Percentiles rank a stretch among this genome's conserved stretches.
These are phyloP conservation scores for Nematopogon swammerdamellus DNA, from an alignment of 2,888 invertebrate species.

Conservation along the genomic window DNA sequence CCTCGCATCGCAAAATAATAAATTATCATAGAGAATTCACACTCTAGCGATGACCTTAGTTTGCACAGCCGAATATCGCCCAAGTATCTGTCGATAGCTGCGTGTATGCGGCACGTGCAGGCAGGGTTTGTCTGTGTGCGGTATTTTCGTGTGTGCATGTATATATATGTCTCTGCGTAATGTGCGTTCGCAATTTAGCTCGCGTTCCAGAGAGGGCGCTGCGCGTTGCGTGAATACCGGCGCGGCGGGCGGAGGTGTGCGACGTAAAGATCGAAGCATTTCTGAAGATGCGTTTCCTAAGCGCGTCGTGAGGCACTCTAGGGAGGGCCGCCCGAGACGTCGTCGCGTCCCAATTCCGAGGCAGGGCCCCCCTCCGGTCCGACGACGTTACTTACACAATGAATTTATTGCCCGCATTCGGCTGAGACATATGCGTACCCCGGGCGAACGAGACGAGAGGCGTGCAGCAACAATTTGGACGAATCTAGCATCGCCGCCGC, in stretches of 20 bases:
- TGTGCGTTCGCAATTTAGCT: constrained; percentile 8
- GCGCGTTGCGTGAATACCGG: not conserved
- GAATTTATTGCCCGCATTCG: constrained; percentile 47
- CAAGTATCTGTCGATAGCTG: too few species aligned
- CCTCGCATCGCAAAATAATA: too few species aligned
- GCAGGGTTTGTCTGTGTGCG: too few species aligned
- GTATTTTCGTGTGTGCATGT: constrained; percentile 7
- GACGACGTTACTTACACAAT: constrained; percentile 48
- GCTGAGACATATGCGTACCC: constrained; percentile 34
- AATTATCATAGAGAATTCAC: too few species aligned
- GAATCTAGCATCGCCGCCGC: too few species aligned
- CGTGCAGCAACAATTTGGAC: too few species aligned
- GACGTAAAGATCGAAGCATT: too few species aligned
- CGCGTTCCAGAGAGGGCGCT: not conserved
- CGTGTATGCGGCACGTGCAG: not conserved
- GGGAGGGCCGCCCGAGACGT: constrained; percentile 28
- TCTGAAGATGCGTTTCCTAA: constrained; percentile 5
- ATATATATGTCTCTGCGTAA: constrained; percentile 18
- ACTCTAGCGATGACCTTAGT: constrained; percentile 27
- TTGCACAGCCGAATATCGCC: constrained; percentile 28
- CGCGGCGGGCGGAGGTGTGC: not conserved
- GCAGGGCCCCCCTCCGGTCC: too few species aligned
- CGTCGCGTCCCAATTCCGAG: constrained; percentile 36
- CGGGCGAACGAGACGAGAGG: too few species aligned
- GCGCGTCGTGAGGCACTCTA: constrained; percentile 37